Base-by-base conservation (phyloP, 2,113 vertebrate species). In the Carassius auratus region DNA sequence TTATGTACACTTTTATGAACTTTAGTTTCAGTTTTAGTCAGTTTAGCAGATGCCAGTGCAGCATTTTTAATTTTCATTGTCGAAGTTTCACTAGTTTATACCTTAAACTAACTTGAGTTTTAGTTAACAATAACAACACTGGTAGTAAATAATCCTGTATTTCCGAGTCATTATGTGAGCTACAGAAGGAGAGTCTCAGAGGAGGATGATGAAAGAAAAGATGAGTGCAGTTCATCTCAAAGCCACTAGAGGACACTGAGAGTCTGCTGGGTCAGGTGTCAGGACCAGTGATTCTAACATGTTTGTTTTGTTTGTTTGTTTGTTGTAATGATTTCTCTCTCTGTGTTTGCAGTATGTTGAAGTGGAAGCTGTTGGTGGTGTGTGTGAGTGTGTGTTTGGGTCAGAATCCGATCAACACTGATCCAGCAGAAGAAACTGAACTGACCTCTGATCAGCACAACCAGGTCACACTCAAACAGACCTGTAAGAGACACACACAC, bases 401-500 rank as follows among this genome's bases (percentile, higher is more conserved):
- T 36, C 85, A 81, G 68, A 80, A 50, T 52, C 26, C 21, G 0
- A 81, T 73, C 77, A 50, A 83, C 88, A 87, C 88, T 79, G 90
- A 88, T 85, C 90, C 86, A 7, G 23, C 78, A 59, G n/a, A 80
- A 12, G 69, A 79, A 66, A 52, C 52, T 1, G 77, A 48, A 23
- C 75, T 57, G 48, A 52, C 62, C 57, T 7, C 80, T 66, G 79
- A 78, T 15, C 26, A 36, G 17, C 76, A 42, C 68, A 5, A 59
- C 61, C 85, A 81, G 59, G 71, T 91, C n/a, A 89, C 89, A 10
- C 21, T 90, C 8, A 88, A 90, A 79, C 81, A n/a, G 8, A 85
- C 89, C 3, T 89, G 93, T 93, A 83, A 89, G 93, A 88, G 10
- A 74, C 48, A 23, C 26, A 23, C 68, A 36, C 61, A 82, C 36